Conservation (phyloP, 2,888 invertebrate genomes). For the Orthosia cruda region DNA sequence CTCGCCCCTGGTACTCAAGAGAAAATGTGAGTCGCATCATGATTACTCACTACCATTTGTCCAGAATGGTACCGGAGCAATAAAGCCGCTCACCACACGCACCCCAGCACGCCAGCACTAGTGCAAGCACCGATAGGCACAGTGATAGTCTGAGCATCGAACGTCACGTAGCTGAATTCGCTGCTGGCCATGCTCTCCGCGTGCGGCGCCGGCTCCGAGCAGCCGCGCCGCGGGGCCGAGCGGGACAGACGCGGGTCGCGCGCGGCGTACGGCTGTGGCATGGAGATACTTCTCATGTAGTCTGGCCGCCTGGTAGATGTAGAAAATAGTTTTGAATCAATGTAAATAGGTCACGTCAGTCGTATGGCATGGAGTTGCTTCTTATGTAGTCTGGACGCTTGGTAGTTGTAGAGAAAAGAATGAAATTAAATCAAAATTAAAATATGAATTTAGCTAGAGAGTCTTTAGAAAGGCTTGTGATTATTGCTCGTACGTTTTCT, state of each 20-base stretch:
- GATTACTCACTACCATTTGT: no score
- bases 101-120: no score
- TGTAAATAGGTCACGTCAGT: conserved; percentile 18
- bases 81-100: no score
- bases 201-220: conserved; percentile 64
- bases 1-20: no score
- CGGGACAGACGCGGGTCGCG: conserved; percentile 36
- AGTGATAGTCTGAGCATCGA: conserved; percentile 94
- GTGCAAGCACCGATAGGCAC: no score
- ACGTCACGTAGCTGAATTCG: conserved; percentile 85
- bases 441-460: no score
- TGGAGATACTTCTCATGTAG: conserved; percentile 76
- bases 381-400: conserved; percentile 79
- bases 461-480: no score
- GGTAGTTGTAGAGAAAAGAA: background rate
- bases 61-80: no score
- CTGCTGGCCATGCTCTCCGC: conserved; percentile 63
- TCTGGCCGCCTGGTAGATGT: conserved; percentile 73
- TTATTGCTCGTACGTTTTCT: no score
- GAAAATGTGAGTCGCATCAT: no score
- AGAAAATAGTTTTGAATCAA: background rate
- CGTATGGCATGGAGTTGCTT: conserved; percentile 75
- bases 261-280: conserved; percentile 70
- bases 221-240: conserved; percentile 61
- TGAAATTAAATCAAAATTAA: no score